Percentiles rank a stretch among this genome's conserved stretches.
These are phyloP conservation scores for Gasterosteus nipponicus DNA, from an alignment of 2,113 vertebrate genomes.

Conservation along the genomic window DNA sequence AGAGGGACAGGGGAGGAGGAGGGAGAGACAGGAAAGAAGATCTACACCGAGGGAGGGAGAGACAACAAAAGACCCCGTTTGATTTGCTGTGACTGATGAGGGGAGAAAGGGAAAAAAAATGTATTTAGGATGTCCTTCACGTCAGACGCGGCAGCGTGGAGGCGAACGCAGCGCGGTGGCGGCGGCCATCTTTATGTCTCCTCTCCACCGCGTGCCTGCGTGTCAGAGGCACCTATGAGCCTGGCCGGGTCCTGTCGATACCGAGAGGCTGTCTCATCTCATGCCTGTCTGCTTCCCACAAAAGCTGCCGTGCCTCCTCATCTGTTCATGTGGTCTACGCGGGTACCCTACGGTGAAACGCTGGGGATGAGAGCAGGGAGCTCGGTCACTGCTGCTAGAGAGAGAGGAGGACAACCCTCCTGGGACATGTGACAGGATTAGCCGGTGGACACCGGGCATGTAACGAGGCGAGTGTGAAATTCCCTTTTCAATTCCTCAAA, in stretches of 20 bases:
- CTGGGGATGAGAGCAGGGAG: slow-evolving; percentile 21
- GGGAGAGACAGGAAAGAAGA: slow-evolving; percentile 13
- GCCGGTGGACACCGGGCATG: slow-evolving; percentile 70
- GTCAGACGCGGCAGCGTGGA: slow-evolving; percentile 62
- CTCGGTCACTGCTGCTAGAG: slow-evolving; percentile 34
- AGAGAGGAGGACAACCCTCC: slow-evolving; percentile 47
- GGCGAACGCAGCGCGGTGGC: slow-evolving; percentile 40
- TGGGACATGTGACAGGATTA: slow-evolving; percentile 67
- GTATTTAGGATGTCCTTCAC: slow-evolving; percentile 66
- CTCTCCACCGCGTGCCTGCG: slow-evolving; percentile 32
- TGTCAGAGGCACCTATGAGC: slow-evolving; percentile 64
- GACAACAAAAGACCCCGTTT: slow-evolving; percentile 36
- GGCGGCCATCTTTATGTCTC: slow-evolving; percentile 76
- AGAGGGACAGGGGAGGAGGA: slow-evolving; percentile 16
- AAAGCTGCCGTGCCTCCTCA: slow-evolving; percentile 9
- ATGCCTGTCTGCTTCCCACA: slow-evolving; percentile 61
- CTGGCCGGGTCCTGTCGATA: slow-evolving; percentile 61
- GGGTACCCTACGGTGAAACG: slow-evolving; percentile 51
- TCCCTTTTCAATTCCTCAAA: slow-evolving; percentile 54
- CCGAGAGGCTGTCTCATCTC: slow-evolving; percentile 59
- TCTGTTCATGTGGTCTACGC: slow-evolving; percentile 28
- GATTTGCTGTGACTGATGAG: slow-evolving; percentile 31
- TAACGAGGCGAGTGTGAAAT: slow-evolving; percentile 71
- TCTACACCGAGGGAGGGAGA: slow-evolving; percentile 12
- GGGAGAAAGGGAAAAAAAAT: not conserved